Evolutionary conservation across 1,140 invertebrate genomes (phyloP), one percentile per base, ranked within the genome.

Genomic region (Achatina immaculata): DNA sequence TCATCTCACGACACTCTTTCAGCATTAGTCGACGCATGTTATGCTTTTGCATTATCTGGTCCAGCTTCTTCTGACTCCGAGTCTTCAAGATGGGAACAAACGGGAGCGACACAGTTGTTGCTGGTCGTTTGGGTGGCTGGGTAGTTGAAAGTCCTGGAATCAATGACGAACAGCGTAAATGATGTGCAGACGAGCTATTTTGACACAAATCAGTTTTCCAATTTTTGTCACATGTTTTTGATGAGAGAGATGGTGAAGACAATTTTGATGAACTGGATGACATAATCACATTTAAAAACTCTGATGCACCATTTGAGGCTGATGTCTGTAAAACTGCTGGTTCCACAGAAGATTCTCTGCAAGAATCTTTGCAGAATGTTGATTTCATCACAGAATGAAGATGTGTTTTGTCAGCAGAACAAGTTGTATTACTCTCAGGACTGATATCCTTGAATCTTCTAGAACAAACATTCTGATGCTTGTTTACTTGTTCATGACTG

Each of bases 31-130:
- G n/a, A 24, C 42, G 31, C 34, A 31, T 24, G 40, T 72, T 80
- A 31, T 71, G 68, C 48, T 42, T 80, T 36, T 71, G 45, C 78
- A 80, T 80, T n/a, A 80, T 80, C 21, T 80, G 78, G 55, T 80
- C 78, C 31, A 80, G 62, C 21, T 42, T 69, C 40, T 72, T 71
- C 45, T 80, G 66, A 72, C 78, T 80, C 21, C 68, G 42, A 21
- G 78, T 80, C n/a, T 80, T 71, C 21, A 80, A 16, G 31, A n/a
- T 80, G 6, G 68, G 42, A 9, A 72, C 48, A 80, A 72, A 72
- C 31, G 43, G 36, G 36, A 62, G 0, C 24, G 74, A 42, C 28
- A 24, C 38, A 48, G 42, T n/a, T 31, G 45, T 21, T n/a, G 40
- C 72, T 38, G 36, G 72, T 55, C 14, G 42, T 48, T 65, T 55